Base-by-base conservation (phyloP, 2,113 vertebrate genomes). In the Siniperca knerii region DNA sequence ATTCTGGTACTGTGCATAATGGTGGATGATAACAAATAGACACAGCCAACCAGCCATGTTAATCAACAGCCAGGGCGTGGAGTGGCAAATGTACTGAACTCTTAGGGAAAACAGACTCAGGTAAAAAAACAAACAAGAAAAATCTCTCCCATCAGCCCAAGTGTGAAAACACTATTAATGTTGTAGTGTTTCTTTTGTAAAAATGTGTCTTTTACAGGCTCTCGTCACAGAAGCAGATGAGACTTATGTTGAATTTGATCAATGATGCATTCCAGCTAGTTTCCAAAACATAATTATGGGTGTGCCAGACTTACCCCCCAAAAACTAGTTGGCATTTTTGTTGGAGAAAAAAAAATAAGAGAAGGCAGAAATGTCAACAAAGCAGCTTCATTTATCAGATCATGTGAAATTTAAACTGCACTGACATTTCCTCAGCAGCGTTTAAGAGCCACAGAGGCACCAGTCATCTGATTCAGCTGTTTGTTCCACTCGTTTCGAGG, bases 361-460 rank as follows among this genome's bases (percentile, higher is more conserved):
- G 29, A 67, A 57, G 48, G 11, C 44, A 75, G 44, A 82, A 87
- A 87, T 89, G 81, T 85, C 84, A 88, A 61, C 66, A 86, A 85
- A 86, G 54, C 37, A 77, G 37, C 61, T 89, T 52, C 60, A 82
- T 88, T 87, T 86, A 81, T 84, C 79, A 88, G 76, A 83, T 79
- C 29, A 79, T 83, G 85, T 64, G 73, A 81, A 84, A 82, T 94
- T 90, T 89, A 90, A 93, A 90, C 76, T 72, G 83, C 80, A 86
- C 61, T 93, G 92, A 90, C 89, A 94, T 92, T 94, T 94, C 73
- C 76, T 88, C 54, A 10, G 76, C 77, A 75, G 69, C 85, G 82
- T 86, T 87, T 86, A 80, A 86, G 76, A 91, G 84, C 83, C 73
- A 85, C 83, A 52, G 80, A 82, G 84, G 65, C 78, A 60, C 42